Evolutionary conservation across 2,113 vertebrate species (phyloP), one percentile per base, ranked within the genome.

Genomic region (Oophaga pumilio): DNA sequence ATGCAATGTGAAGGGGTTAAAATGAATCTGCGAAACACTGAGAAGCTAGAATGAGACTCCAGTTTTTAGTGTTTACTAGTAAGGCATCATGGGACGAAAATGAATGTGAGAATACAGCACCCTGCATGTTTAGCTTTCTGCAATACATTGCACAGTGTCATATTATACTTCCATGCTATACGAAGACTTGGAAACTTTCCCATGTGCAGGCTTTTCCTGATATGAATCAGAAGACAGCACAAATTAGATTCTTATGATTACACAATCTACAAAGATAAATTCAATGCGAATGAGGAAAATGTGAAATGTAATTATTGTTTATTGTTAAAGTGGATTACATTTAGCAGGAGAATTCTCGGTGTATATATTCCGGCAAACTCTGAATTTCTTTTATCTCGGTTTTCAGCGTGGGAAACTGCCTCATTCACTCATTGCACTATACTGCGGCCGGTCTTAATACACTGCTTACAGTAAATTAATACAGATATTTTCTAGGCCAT

Each of bases 211-310:
- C 80, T 82, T 24, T 50, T 2, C 33, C 60, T 68, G 33, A 82
- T 82, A 82, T 22, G 80, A 82, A 66, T 82, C 80, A 82, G 80
- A 82, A 66, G 60, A 49, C 80, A 68, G 60, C 80, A 82, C 79
- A 82, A 82, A 82, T 82, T 66, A 82, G 80, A 82, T 82, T 82
- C 80, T 66, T 50, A 82, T 82, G 80, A 82, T 82, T 68, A 66
- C 33, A 82, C 49, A 82, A 43, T 66, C 57, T 43, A 64, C 60
- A 82, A 82, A 82, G 60, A 66, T 49, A 52, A 66, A 66, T 82
- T 82, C 60, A 24, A 82, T 80, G 57, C 18, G 78, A 80, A 80
- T 66, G 59, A 82, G 62, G 33, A 68, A 82, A 50, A 66, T 64
- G 57, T 66, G 43, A 82, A 66, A 66, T 68, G 33, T 82, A 82